Base-by-base conservation (phyloP, 2,888 invertebrate species). In the Resseliella maxima region DNA sequence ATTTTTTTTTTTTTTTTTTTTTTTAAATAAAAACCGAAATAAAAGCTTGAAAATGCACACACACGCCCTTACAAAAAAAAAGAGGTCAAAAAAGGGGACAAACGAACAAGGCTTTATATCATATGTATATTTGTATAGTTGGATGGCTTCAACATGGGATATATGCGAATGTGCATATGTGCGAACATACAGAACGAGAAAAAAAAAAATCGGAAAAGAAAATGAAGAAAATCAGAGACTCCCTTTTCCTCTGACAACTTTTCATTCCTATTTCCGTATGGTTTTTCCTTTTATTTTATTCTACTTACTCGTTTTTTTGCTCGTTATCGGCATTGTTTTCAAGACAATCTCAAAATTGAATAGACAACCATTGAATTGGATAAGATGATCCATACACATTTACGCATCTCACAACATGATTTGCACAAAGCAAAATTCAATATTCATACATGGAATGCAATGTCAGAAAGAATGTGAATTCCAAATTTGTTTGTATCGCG, bases 261-360 rank as follows among this genome's bases (percentile, higher is more conserved):
- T 50, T 21, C 10, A 18, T 50, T 50, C 21, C 10, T 21, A 6
- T 50, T 18, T 50, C 21, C 15, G 10, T n/a, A 24, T 59, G 59
- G 5, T n/a, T 24, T 59, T 59, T n/a, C 24, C 24, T 3, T 59
- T 24, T 18, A 6, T 24, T 59, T n/a, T 1, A 8, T n/a, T 59
- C 24, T 59, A 24, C 59, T 59, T 18, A 8, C 46, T 50, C 18
- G 18, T 72, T 72, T 31, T 10, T 72, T 5, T 27, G 24, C 72
- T 72, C 72, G 27, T 72, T 72, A 31, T 31, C 72, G 72, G 72
- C 72, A 72, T 72, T 72, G 72, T 72, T 72, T 72, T 35, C 35
- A 1, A 72, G 27, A 72, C 27, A 72, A 72, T 72, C 72, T 31
- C n/a, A 10, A 31, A 72, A 72, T 72, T 72, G 72, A 31, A 72